Evolutionary conservation across 1,140 invertebrate genomes (phyloP), one percentile per base, ranked within the genome.

Genomic region (Homarus americanus): DNA sequence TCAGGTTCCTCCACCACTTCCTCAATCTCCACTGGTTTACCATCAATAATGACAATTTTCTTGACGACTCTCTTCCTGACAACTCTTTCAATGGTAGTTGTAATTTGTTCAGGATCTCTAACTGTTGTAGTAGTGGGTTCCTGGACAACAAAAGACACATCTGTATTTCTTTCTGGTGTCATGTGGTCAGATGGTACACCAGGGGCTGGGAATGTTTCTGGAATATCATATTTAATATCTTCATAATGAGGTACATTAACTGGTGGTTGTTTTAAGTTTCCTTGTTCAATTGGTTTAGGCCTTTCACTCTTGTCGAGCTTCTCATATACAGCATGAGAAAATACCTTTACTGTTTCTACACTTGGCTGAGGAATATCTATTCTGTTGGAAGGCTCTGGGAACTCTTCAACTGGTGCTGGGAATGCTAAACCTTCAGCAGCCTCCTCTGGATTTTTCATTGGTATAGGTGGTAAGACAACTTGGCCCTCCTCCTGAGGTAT

Each of bases 1-100:
- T 79, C 44, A n/a, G 91, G 91, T 75, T 92, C 82, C 72, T 89
- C 87, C 28, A 91, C 38, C 53, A 75, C 66, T 40, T 92, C 85
- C 32, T 87, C 58, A 9, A 44, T 82, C 53, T 92, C 85, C 9
- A 92, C 79, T 24, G 84, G 78, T n/a, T 80, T 72, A 4, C 91
- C 82, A 75, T 88, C 80, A 75, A 84, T 76, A n/a, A 82, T 82
- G 3, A 83, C 28, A 36, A 92, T 84, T 20, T 75, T 92, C 28
- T 80, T 84, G 15, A 49, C 17, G 17, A 2, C 44, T 17, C 0
- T 0, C 9, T 49, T 17, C 9, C 17, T 49, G 44, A 49, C 2
- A 49, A 9, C 17, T 1, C 44, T 49, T 1, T 72, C 85, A 38
- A 86, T 73, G 49, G n/a, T 36, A 69, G n/a, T 36, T 75, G 28